A percentile compares a stretch with the other conserved stretches of the same genome.
These are phyloP conservation scores for Zaprionus gabonicus DNA, from an alignment of 1,140 invertebrate genomes.

Conservation along the genomic window DNA sequence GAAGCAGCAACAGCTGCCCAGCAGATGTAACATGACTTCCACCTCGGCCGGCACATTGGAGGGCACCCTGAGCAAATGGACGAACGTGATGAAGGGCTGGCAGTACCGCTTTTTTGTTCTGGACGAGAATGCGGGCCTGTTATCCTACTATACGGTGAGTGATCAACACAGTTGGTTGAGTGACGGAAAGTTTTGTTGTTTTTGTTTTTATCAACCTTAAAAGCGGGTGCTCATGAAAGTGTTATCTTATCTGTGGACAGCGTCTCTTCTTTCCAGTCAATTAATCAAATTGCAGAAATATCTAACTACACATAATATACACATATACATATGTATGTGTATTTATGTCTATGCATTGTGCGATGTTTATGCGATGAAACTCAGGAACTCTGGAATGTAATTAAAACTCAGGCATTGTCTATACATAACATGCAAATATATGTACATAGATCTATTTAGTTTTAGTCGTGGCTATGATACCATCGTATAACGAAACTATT, in stretches of 20 bases:
- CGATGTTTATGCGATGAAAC: background rate
- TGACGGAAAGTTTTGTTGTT: constrained; percentile 16
- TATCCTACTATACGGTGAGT: constrained; percentile 99
- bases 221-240: constrained; percentile 18
- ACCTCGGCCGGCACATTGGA: constrained; percentile 89
- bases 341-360: background rate
- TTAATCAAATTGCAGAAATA: constrained; percentile 40
- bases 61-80: constrained; percentile 99
- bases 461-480: background rate
- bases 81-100: constrained; percentile 99
- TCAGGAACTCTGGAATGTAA: background rate
- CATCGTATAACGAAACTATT: background rate
- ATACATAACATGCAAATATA: background rate
- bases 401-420: background rate
- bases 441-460: background rate
- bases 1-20: constrained; percentile 2
- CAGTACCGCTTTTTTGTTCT: constrained; percentile 99
- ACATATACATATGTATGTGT: background rate
- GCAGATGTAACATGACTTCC: constrained; percentile 40
- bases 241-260: constrained; percentile 44
- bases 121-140: constrained; percentile 96
- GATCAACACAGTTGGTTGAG: constrained; percentile 24
- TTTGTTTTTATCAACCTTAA: constrained; percentile 24
- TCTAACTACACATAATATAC: background rate
- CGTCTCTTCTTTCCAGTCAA: constrained; percentile 14